phyloP scores from a whole-genome alignment of 2,797 vertebrate genomes.

The Rhodeus uyekii region DNA sequence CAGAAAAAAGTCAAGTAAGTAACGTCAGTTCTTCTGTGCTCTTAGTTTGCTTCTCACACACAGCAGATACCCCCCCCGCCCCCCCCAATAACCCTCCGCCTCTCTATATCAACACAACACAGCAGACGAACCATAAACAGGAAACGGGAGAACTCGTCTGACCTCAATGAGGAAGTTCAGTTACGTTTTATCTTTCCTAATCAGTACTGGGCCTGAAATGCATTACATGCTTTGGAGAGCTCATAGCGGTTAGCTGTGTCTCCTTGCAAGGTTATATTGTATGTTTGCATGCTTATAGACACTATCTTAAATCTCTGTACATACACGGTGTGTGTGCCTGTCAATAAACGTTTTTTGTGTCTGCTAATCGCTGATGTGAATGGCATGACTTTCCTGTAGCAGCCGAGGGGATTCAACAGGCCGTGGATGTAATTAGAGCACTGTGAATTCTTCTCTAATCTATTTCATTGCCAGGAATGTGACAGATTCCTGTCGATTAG shows the following conservation, averaged over 20 bases:
- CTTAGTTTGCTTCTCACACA: background rate
- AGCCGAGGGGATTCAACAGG: conserved; percentile 53
- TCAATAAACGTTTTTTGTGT: conserved; percentile 43
- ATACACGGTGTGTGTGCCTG: background rate
- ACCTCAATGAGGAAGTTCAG: conserved; percentile 62
- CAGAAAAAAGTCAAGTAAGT: conserved; percentile 90
- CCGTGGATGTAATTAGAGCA: conserved; percentile 68
- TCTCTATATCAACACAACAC: conserved; percentile 55
- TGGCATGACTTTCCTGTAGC: conserved; percentile 52
- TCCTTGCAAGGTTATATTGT: background rate
- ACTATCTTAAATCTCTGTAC: conserved; percentile 8
- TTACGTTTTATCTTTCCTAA: conserved; percentile 59
- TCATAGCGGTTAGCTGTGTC: conserved; percentile 26
- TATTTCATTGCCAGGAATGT: conserved; percentile 66
- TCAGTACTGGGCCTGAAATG: conserved; percentile 60
- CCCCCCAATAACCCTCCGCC: too few species aligned
- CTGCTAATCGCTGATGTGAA: conserved; percentile 51
- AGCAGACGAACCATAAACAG: conserved; percentile 67
- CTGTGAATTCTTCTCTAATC: conserved; percentile 70
- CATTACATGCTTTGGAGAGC: conserved; percentile 45
- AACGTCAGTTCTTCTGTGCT: conserved; percentile 40
- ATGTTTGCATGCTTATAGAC: background rate
- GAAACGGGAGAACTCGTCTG: conserved; percentile 65
- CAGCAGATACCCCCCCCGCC: conserved; percentile 56
- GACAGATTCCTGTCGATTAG: conserved; percentile 62